Conservation (phyloP, 2,888 invertebrate species). For the Meiosimyza decipiens region DNA sequence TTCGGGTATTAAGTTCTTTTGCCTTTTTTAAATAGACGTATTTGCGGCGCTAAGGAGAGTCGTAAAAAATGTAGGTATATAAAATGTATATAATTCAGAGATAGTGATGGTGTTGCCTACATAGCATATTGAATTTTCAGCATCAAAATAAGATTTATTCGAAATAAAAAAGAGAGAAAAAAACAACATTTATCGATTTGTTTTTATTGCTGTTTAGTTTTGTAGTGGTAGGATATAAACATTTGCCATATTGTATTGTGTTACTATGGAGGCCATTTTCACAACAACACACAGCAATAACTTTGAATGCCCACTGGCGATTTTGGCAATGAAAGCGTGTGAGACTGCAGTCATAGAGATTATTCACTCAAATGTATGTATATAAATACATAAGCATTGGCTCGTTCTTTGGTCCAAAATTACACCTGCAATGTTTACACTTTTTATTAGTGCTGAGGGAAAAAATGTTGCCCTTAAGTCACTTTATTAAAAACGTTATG, state of each 20-base stretch:
- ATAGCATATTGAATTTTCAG: not conserved
- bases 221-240: not conserved
- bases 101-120: not conserved
- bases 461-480: too few relatives aligned
- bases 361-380: not conserved
- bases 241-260: not conserved
- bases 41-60: too few relatives aligned
- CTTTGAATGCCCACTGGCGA: slow-evolving; percentile 9
- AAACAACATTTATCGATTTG: slow-evolving; percentile 21
- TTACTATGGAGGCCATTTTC: slow-evolving; percentile 3
- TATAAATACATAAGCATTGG: not conserved
- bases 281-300: slow-evolving; percentile 1
- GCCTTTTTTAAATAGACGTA: too few relatives aligned
- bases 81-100: not conserved
- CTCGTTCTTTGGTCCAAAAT: not conserved
- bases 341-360: not conserved
- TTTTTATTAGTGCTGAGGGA: not conserved
- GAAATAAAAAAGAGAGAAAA: not conserved
- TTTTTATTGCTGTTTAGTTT: not conserved
- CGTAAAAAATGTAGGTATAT: too few relatives aligned
- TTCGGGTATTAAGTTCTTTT: too few relatives aligned
- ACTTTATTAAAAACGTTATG: too few relatives aligned
- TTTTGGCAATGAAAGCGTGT: slow-evolving; percentile 11
- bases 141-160: not conserved
- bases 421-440: slow-evolving; percentile 17